Percentiles rank a stretch among this genome's conserved stretches.
phyloP scores from a whole-genome alignment of 2,113 vertebrate species.

The Forbesichthys agassizii region DNA sequence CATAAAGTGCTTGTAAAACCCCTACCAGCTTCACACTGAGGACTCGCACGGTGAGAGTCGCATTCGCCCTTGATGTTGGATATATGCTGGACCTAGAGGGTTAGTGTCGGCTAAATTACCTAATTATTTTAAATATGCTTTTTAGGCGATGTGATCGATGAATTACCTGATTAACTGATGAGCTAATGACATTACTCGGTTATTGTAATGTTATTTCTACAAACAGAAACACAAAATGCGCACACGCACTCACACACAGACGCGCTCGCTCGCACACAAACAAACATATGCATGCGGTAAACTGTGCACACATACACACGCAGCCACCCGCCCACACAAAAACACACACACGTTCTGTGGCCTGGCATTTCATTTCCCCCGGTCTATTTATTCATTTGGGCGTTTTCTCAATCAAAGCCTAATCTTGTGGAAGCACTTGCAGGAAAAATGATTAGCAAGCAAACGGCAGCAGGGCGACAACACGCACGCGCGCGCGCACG shows the following conservation, averaged over 20 bases:
- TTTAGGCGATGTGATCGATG: too few species aligned
- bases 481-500: neutral
- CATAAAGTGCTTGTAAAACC: neutral
- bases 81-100: too few species aligned
- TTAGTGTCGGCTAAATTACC: too few species aligned
- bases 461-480: conserved; percentile 37
- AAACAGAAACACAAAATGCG: neutral
- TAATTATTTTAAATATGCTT: too few species aligned
- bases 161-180: too few species aligned
- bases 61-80: too few species aligned
- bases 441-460: conserved; percentile 63
- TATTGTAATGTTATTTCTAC: neutral
- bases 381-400: conserved; percentile 56
- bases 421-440: conserved; percentile 63
- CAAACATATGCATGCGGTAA: neutral
- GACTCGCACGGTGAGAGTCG: too few species aligned
- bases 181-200: too few species aligned
- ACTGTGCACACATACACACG: neutral
- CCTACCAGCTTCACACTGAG: conserved; percentile 1
- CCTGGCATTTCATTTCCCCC: conserved; percentile 20
- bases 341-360: neutral
- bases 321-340: conserved; percentile 1
- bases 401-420: conserved; percentile 66
- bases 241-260: conserved; percentile 9
- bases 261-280: neutral